These are phyloP conservation scores for Microcaecilia unicolor DNA, from an alignment of 2,797 vertebrate genomes.

Conservation along the genomic window DNA sequence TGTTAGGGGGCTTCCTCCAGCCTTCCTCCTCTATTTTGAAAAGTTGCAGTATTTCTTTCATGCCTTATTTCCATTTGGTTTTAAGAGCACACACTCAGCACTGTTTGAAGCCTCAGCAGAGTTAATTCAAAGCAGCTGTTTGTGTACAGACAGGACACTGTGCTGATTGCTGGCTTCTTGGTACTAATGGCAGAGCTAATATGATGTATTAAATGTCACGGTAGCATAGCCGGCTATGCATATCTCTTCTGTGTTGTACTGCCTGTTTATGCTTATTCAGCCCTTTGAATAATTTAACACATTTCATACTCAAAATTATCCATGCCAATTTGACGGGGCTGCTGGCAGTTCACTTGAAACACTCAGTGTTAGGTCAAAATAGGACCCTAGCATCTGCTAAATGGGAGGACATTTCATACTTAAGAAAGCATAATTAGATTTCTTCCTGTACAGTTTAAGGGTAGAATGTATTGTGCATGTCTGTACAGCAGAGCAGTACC, in stretches of 20 bases:
- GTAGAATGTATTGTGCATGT: constrained; percentile 23
- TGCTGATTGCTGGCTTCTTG: constrained; percentile 27
- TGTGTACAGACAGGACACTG: constrained; percentile 14
- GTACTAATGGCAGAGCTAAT: constrained; percentile 55
- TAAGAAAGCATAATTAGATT: constrained; percentile 53
- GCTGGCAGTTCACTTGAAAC: constrained; percentile 67
- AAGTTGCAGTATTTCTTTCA: too few species aligned
- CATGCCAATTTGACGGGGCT: constrained; percentile 75
- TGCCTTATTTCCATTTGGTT: too few species aligned
- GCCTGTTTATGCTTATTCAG: constrained; percentile 90
- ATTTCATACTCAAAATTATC: constrained; percentile 85
- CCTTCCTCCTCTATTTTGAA: too few species aligned
- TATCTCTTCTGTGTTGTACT: constrained; percentile 64
- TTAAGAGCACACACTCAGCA: too few species aligned
- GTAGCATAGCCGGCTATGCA: constrained; percentile 66
- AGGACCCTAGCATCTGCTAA: constrained; percentile 61
- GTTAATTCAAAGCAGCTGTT: constrained; percentile 6
- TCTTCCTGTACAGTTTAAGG: constrained; percentile 25
- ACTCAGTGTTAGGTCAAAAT: constrained; percentile 62
- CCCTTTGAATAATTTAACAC: constrained; percentile 81
- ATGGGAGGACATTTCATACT: constrained; percentile 54
- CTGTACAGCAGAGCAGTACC: not conserved
- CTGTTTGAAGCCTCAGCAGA: constrained; percentile 9
- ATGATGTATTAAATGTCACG: constrained; percentile 87
- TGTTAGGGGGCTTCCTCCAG: constrained; percentile 16